Evolutionary conservation across 2,113 vertebrate species (phyloP), one percentile per base, ranked within the genome.

Genomic region (Aphyosemion australe): DNA sequence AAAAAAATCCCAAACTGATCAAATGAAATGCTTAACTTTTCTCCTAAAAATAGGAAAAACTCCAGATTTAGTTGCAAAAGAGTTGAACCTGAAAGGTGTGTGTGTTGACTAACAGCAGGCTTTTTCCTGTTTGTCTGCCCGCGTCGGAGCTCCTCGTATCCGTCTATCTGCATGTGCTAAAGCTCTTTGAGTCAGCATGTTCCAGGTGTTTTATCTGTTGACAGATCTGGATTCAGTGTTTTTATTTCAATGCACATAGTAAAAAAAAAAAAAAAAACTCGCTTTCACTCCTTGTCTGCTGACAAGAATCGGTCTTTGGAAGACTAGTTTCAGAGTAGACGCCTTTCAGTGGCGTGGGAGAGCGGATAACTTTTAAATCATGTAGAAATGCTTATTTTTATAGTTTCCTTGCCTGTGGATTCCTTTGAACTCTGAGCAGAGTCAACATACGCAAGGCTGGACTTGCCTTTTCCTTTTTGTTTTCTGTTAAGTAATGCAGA

Each of bases 381-480:
- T 59, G 58, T 77, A 63, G 60, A 83, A 69, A 48, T 42, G 57
- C 64, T 76, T 83, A 85, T 83, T 87, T 87, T 87, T 89, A 61
- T 79, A 80, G 58, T 48, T 11, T 72, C 18, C 15, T 21, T 49
- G 21, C 54, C 11, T 4, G 26, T 65, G 47, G 3, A 15, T n/a
- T 48, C 48, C 16, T 11, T 8, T 32, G 64, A 41, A 15, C 61
- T 68, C 42, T 34, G 65, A 78, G 69, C 65, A 41, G 55, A 65
- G 65, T 77, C 57, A 75, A 67, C 54, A 20, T 13, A n/a, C 76
- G 51, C 53, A 55, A 53, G 8, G 0, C 13, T 45, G 18, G 20
- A 64, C 13, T 59, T 67, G 1, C 19, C 31, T 18, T 6, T 26
- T 53, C 49, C 45, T 46, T 26, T 26, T 2, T n/a, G n/a, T n/a